These are phyloP conservation scores for Natator depressus DNA, from an alignment of 2,113 vertebrate genomes.

Conservation along the genomic window DNA sequence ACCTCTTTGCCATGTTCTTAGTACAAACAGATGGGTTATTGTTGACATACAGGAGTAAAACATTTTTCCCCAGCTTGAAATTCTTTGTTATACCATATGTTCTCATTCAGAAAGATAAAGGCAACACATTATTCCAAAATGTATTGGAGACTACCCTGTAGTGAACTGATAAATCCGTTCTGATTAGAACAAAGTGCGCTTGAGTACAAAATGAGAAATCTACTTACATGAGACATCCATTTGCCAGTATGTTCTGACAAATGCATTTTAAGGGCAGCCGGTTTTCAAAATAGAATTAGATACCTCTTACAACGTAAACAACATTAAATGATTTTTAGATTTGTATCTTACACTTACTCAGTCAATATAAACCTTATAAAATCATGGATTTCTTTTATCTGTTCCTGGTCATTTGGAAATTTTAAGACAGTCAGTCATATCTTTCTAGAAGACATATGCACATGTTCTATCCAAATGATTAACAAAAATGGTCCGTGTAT, in stretches of 20 bases:
- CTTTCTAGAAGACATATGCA: neutral
- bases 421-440: neutral
- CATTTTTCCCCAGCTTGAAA: conserved; percentile 14
- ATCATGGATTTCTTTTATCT: neutral
- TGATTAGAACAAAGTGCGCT: conserved; percentile 66
- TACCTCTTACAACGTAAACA: conserved; percentile 55
- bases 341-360: conserved; percentile 31
- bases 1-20: neutral
- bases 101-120: neutral
- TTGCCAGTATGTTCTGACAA: conserved; percentile 45
- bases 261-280: conserved; percentile 59
- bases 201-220: conserved; percentile 53
- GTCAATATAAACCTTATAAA: conserved; percentile 24
- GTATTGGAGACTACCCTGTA: conserved; percentile 37
- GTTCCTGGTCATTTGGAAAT: conserved; percentile 29
- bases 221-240: conserved; percentile 45
- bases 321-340: conserved; percentile 41
- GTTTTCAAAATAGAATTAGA: conserved; percentile 57
- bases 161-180: conserved; percentile 62
- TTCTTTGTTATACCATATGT: conserved; percentile 27
- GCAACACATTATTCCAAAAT: conserved; percentile 17
- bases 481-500: neutral
- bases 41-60: conserved; percentile 4
- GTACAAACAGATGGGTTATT: neutral
- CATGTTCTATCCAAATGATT: neutral